Conservation (phyloP, 2,888 invertebrate species). For the Margaritifera margaritifera region DNA sequence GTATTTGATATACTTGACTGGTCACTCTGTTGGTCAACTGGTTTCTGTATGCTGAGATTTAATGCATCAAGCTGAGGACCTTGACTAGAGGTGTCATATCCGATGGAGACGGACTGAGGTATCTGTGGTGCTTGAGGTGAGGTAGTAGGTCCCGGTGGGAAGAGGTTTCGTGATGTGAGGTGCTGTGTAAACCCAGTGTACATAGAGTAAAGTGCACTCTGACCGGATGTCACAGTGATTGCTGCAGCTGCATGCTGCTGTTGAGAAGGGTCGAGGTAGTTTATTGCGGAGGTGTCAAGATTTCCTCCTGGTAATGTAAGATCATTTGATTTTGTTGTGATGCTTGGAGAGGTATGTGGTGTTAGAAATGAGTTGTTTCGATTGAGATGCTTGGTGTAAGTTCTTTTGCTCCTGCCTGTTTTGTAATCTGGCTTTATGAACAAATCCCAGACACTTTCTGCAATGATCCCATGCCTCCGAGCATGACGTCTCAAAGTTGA, state of each 20-base stretch:
- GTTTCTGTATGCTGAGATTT: constrained; percentile 52
- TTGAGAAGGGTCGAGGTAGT: constrained; percentile 40
- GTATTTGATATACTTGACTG: constrained; percentile 42
- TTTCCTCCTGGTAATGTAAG: constrained; percentile 9
- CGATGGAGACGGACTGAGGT: constrained; percentile 30
- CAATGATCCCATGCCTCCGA: constrained; percentile 58
- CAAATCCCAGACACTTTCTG: constrained; percentile 60
- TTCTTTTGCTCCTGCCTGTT: constrained; percentile 21
- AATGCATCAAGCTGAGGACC: constrained; percentile 54
- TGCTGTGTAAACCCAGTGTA: constrained; percentile 44
- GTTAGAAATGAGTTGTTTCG: constrained; percentile 37
- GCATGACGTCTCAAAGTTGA: constrained; percentile 65
- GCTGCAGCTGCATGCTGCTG: constrained; percentile 19
- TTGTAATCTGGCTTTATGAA: constrained; percentile 48
- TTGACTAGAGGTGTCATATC: constrained; percentile 45
- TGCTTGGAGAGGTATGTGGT: constrained; percentile 21
- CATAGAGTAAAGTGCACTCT: constrained; percentile 42
- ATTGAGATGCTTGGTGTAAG: constrained; percentile 27
- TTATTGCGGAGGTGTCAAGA: constrained; percentile 22
- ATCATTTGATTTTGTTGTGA: constrained; percentile 14
- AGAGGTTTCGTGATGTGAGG: constrained; percentile 30
- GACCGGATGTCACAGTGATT: constrained; percentile 27
- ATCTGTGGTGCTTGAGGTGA: constrained; percentile 42
- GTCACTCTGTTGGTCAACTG: constrained; percentile 30
- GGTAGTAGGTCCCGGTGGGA: constrained; percentile 44